These are phyloP conservation scores for Orientallactaga bullata DNA, from an alignment of 2,113 vertebrate genomes.

Conservation along the genomic window DNA sequence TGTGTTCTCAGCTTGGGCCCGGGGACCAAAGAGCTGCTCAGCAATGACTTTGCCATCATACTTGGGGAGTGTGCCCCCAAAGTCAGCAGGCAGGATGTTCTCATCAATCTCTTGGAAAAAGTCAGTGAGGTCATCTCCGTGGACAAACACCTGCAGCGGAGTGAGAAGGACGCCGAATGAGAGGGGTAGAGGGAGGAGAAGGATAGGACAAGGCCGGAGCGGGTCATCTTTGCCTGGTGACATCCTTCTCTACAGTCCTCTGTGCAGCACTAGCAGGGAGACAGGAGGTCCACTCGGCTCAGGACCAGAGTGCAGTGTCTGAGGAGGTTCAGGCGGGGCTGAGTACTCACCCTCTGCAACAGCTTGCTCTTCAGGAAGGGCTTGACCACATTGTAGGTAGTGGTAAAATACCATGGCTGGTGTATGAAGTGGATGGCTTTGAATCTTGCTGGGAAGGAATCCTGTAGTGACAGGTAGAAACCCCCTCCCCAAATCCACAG, in stretches of 20 bases:
- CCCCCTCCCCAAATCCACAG: neutral
- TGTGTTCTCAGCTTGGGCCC: conserved; percentile 90
- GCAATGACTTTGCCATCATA: conserved; percentile 90
- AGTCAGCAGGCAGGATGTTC: conserved; percentile 93
- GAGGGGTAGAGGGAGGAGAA: fast-evolving
- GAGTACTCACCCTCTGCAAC: conserved; percentile 92
- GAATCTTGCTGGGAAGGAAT: conserved; percentile 98
- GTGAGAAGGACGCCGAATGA: conserved; percentile 9
- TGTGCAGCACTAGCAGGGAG: neutral
- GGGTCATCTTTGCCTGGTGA: neutral
- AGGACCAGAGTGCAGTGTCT: neutral
- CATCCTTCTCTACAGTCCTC: neutral
- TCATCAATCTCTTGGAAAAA: conserved; percentile 94
- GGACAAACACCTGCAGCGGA: conserved; percentile 92
- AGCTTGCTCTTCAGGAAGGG: conserved; percentile 98
- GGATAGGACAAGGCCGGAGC: neutral
- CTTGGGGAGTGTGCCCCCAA: conserved; percentile 92
- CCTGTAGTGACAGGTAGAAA: conserved; percentile 85
- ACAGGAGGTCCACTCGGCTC: neutral
- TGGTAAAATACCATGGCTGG: conserved; percentile 99
- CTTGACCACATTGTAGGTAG: conserved; percentile 97
- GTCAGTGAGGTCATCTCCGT: conserved; percentile 93
- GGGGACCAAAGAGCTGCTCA: conserved; percentile 92
- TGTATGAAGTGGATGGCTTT: conserved; percentile 98
- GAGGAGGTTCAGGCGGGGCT: neutral